Conservation (phyloP, 2,113 vertebrate species). For the Neotoma lepida region DNA sequence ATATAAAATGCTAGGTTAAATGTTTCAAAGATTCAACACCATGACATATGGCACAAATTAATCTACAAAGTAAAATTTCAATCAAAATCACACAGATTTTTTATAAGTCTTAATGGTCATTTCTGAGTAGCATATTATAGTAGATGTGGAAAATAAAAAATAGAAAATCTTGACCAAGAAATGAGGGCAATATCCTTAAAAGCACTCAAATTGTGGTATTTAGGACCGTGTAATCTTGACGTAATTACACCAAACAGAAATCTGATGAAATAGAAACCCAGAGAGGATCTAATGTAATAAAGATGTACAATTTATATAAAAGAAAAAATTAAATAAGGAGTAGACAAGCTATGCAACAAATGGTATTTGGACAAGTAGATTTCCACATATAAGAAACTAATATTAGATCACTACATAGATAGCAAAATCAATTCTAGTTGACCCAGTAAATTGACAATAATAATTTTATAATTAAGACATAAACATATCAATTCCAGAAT, state of each 20-base stretch:
- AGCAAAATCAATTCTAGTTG: neutral
- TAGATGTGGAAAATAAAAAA: neutral
- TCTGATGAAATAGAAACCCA: neutral
- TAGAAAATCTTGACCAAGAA: neutral
- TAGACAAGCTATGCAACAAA: neutral
- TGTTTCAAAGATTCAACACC: neutral
- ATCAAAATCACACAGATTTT: neutral
- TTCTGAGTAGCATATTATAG: neutral
- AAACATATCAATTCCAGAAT: conserved; percentile 1
- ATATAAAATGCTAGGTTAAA: neutral
- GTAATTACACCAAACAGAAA: neutral
- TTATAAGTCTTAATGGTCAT: neutral
- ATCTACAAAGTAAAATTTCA: neutral
- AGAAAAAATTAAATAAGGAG: neutral
- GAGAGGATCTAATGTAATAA: neutral
- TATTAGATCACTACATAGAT: neutral
- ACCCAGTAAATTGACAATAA: neutral
- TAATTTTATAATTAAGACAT: conserved; percentile 22
- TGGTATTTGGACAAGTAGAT: neutral
- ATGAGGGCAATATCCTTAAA: neutral
- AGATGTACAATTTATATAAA: neutral
- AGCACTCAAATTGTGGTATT: neutral
- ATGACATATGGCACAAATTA: neutral
- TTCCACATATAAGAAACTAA: neutral
- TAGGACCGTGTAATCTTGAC: neutral